Conservation (phyloP, 2,113 vertebrate species). For the Salminus brasiliensis region DNA sequence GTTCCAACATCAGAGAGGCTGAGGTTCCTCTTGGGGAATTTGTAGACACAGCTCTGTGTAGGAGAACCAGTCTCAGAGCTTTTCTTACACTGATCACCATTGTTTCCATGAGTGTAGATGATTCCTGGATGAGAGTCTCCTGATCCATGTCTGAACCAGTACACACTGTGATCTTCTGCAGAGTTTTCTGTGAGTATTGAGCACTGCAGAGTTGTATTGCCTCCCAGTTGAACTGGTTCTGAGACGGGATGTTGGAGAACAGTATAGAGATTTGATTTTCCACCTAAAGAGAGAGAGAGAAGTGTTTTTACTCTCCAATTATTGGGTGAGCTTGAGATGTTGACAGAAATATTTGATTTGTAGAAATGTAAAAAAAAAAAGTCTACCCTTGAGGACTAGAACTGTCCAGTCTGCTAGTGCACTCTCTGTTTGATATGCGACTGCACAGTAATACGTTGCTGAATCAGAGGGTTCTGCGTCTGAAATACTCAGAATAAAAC, state of each 20-base stretch:
- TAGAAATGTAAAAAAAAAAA: too few species aligned
- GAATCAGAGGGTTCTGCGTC: neutral
- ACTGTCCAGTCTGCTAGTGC: neutral
- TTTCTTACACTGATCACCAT: neutral
- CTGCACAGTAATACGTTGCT: neutral
- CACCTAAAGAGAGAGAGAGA: neutral
- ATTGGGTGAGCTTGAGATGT: too few species aligned
- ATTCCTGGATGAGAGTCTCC: neutral
- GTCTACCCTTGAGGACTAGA: neutral
- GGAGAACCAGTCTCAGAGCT: neutral
- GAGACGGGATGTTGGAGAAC: neutral
- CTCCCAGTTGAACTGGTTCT: neutral
- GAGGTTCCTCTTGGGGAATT: neutral
- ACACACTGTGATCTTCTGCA: neutral
- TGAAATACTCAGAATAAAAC: neutral
- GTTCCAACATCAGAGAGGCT: conserved; percentile 1
- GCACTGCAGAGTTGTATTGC: neutral
- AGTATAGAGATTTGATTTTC: neutral
- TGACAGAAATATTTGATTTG: too few species aligned
- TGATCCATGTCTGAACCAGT: neutral
- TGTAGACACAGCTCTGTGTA: conserved; percentile 6
- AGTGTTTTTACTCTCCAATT: neutral
- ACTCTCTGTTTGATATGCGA: neutral
- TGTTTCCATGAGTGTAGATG: conserved; percentile 2
- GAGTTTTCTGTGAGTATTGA: neutral